Conservation (phyloP, 2,113 vertebrate genomes). For the Paradisaea rubra region DNA sequence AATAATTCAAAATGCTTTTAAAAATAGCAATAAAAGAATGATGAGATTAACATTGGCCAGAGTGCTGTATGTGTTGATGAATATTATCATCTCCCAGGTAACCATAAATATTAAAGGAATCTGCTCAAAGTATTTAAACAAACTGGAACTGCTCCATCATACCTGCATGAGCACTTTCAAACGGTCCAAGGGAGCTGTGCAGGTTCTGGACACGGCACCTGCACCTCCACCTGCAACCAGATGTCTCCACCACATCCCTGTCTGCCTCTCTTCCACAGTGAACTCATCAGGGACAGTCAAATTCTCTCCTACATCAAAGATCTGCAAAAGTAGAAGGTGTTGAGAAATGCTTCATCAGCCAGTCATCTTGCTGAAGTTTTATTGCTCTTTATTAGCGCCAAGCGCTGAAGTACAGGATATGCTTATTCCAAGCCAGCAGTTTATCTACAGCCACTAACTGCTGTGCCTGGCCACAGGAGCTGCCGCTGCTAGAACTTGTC, state of each 20-base stretch:
- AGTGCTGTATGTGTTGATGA: background rate
- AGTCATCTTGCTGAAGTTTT: background rate
- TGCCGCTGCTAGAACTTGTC: background rate
- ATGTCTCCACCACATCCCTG: constrained; percentile 95
- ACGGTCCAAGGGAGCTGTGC: constrained; percentile 91
- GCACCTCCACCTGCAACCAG: constrained; percentile 94
- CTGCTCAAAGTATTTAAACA: background rate
- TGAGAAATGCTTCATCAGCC: background rate
- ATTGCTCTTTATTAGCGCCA: background rate
- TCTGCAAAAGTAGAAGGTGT: constrained; percentile 67
- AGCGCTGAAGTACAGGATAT: background rate
- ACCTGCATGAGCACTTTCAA: constrained; percentile 98
- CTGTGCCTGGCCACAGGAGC: background rate
- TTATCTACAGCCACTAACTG: background rate
- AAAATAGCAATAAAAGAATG: background rate
- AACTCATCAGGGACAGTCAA: constrained; percentile 93
- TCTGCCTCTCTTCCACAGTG: constrained; percentile 91
- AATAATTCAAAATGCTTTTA: background rate
- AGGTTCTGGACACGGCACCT: constrained; percentile 90
- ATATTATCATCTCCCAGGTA: background rate
- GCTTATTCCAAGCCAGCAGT: background rate
- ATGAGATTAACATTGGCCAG: background rate
- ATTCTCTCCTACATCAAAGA: constrained; percentile 95
- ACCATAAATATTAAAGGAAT: background rate
- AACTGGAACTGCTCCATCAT: background rate